These are phyloP conservation scores for Lota lota DNA, from an alignment of 2,113 vertebrate species.

Conservation along the genomic window DNA sequence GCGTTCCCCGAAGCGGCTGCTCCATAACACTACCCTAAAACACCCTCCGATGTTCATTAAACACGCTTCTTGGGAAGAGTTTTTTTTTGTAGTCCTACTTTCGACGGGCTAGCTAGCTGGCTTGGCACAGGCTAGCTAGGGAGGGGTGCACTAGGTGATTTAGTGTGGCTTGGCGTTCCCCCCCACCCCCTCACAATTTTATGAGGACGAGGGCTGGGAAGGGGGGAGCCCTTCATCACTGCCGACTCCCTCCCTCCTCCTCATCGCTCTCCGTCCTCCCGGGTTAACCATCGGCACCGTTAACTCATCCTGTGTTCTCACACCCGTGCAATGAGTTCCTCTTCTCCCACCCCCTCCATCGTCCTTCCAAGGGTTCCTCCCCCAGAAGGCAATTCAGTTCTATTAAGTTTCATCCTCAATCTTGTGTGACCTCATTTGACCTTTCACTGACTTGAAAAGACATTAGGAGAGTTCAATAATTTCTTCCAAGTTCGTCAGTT, in stretches of 20 bases:
- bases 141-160: slow-evolving; percentile 44
- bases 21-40: slow-evolving; percentile 32
- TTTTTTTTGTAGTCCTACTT: slow-evolving; percentile 6
- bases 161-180: slow-evolving; percentile 47
- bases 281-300: slow-evolving; percentile 40
- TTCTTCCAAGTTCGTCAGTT: too few species aligned
- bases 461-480: too few species aligned
- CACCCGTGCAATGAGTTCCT: slow-evolving; percentile 11
- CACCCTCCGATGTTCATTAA: slow-evolving; percentile 28
- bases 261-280: slow-evolving; percentile 58
- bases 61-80: slow-evolving; percentile 39
- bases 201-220: slow-evolving; percentile 48
- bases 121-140: slow-evolving; percentile 26
- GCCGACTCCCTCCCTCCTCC: slow-evolving; percentile 37
- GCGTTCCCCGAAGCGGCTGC: slow-evolving; percentile 36
- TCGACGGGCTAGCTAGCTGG: slow-evolving; percentile 17
- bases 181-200: slow-evolving; percentile 41
- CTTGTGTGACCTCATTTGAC: neutral
- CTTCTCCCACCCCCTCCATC: slow-evolving; percentile 9
- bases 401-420: too few species aligned
- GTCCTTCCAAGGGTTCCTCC: neutral
- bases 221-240: slow-evolving; percentile 60
- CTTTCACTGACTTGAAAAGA: too few species aligned
- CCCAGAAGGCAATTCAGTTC: neutral
- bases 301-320: slow-evolving; percentile 28